A percentile compares a stretch with the other conserved stretches of the same genome.
phyloP scores from a whole-genome alignment of 1,140 invertebrate genomes.

The Listronotus oregonensis region DNA sequence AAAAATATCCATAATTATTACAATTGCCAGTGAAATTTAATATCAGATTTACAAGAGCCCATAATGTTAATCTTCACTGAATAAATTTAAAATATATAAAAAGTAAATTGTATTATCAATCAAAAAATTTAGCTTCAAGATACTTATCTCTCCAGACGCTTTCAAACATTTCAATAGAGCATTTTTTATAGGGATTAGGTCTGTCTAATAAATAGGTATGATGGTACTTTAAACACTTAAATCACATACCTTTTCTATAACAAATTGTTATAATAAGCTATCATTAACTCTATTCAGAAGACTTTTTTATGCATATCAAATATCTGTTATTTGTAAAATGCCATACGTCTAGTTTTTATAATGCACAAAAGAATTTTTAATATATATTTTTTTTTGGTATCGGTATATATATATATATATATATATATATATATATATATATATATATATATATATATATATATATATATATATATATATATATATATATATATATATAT shows the following conservation, averaged over 20 bases:
- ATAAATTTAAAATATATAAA: slow-evolving; percentile 32
- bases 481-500: no score
- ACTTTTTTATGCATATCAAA: no score
- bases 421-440: no score
- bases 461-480: no score
- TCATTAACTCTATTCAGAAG: slow-evolving; percentile 31
- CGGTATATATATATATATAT: no score
- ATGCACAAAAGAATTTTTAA: no score
- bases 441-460: no score
- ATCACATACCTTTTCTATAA: slow-evolving; percentile 25
- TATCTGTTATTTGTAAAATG: no score
- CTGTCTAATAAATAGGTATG: slow-evolving; percentile 12
- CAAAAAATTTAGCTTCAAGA: slow-evolving; percentile 31
- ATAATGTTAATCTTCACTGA: slow-evolving; percentile 33
- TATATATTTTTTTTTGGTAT: no score
- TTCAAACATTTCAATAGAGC: slow-evolving; percentile 31
- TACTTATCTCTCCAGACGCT: slow-evolving; percentile 27
- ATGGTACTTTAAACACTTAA: slow-evolving; percentile 34
- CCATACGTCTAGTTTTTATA: no score
- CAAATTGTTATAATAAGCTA: slow-evolving; percentile 35
- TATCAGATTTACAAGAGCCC: slow-evolving; percentile 21
- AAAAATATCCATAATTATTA: slow-evolving; percentile 25
- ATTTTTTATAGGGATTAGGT: slow-evolving; percentile 33
- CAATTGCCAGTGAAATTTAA: slow-evolving; percentile 26
- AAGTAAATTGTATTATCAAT: slow-evolving; percentile 36